A percentile compares a stretch with the other conserved stretches of the same genome.
Evolutionary conservation across 2,888 invertebrate species (phyloP).

Genomic region (Invenusta paracnida): DNA sequence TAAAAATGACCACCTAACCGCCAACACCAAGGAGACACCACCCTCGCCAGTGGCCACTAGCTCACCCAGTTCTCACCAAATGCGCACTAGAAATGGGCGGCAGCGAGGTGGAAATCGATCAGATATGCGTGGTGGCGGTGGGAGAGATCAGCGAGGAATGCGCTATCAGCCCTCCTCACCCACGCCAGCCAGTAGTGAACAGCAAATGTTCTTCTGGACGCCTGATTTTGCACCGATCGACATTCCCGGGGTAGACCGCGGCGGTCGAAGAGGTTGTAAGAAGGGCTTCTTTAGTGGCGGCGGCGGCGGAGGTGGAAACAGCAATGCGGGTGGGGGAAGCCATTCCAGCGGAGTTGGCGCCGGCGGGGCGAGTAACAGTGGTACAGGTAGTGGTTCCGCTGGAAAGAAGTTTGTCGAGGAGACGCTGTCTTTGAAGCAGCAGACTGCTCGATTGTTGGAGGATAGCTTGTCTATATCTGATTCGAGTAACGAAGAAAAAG

Average conservation of each 20-base stretch:
- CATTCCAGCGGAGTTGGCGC: background rate
- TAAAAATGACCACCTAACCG: no score
- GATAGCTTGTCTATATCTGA: background rate
- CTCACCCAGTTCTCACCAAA: background rate
- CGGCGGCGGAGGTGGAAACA: background rate
- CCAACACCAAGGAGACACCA: background rate
- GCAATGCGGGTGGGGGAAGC: background rate
- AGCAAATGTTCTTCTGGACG: background rate
- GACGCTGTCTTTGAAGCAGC: no score
- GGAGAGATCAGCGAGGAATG: background rate
- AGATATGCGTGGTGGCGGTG: background rate
- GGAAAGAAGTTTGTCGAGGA: no score
- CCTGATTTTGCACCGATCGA: slow-evolving; percentile 20
- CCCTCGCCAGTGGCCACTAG: background rate
- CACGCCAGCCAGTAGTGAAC: background rate
- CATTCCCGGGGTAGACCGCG: background rate
- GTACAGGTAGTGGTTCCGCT: no score
- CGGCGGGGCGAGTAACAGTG: background rate
- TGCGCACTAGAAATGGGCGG: background rate
- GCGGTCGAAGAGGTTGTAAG: background rate
- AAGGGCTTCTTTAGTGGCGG: background rate
- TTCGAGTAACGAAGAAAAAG: background rate
- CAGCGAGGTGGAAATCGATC: background rate
- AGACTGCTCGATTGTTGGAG: no score
- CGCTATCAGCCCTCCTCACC: background rate